phyloP scores from a whole-genome alignment of 2,113 vertebrate species.

The Burhinus oedicnemus region DNA sequence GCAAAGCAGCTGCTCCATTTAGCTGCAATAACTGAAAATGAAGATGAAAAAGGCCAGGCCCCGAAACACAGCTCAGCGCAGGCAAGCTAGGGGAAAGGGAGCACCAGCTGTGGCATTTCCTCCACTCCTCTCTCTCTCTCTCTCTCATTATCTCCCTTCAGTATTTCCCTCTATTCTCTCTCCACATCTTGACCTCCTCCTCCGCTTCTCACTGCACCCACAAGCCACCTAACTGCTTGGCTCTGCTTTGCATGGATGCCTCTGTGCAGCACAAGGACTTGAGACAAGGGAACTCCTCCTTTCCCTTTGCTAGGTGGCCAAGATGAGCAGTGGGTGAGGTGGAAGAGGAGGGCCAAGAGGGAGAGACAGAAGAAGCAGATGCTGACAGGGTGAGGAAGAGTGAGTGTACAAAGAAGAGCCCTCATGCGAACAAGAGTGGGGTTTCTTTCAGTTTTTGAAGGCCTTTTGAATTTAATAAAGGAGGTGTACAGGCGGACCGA shows the following conservation, averaged over 20 bases:
- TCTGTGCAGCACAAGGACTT: neutral
- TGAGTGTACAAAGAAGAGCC: neutral
- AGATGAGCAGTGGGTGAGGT: neutral
- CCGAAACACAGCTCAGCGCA: neutral
- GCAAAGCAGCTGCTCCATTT: neutral
- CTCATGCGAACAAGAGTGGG: neutral
- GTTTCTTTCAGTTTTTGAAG: neutral
- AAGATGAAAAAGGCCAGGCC: neutral
- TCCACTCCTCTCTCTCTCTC: neutral
- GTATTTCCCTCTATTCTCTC: neutral
- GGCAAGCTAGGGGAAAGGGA: neutral
- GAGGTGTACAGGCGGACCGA: neutral
- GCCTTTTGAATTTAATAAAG: neutral
- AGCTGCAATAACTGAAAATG: neutral
- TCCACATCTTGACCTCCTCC: neutral
- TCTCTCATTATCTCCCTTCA: neutral
- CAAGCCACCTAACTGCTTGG: neutral
- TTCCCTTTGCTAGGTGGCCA: neutral
- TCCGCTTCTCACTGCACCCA: neutral
- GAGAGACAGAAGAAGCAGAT: neutral
- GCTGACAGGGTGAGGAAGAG: neutral
- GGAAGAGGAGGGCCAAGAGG: neutral
- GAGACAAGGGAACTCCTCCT: neutral
- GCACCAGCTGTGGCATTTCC: neutral
- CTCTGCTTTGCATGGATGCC: fast-evolving